Evolutionary conservation across 2,888 invertebrate genomes (phyloP), one percentile per base, ranked within the genome.

Genomic region (Cosmorhoe ocellata): DNA sequence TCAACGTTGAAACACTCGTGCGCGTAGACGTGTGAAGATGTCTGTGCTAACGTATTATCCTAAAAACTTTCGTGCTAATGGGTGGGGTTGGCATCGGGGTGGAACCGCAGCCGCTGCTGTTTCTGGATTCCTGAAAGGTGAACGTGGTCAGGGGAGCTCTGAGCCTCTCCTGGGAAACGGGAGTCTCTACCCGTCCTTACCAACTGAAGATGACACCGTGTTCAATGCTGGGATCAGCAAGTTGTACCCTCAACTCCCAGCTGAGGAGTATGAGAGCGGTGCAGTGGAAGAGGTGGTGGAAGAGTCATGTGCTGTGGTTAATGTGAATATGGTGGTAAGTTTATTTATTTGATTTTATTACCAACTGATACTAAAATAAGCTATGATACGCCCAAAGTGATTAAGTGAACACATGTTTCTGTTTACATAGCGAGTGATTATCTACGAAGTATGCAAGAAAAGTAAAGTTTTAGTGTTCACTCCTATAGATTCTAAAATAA

Each of bases 51-150:
- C 68, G 54, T 83, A 86, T 54, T 90, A 88, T 57, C 88, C 89
- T 61, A 89, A 87, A 71, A 90, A 90, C 60, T 83, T 89, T 51
- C 84, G 79, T 47, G 87, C 88, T 33, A 84, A 88, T 49, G 90
- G 90, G 1, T 89, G 86, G 87, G 90, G 90, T 0, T 90, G 90
- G 90, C 89, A 90, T 56, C 67, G 89, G 11, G 58, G 69, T 0
- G 64, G 68, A 3, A 77, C 59, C n/a, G 80, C 83, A 1, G 66
- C 85, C 0, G 67, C 74, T 0, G 88, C 88, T 4, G 85, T 86
- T 0, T 68, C 69, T 7, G 86, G 87, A 0, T 90, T 90, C 51
- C 61, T 89, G 52, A 81, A 71, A 41, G 71, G 74, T 3, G 89
- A 86, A 56, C 69, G 88, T 11, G 87, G 82, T 1, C 81, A 76